Percentiles rank a stretch among this genome's conserved stretches.
Evolutionary conservation across 2,888 invertebrate genomes (phyloP).

Genomic region (Epinotia bilunana): DNA sequence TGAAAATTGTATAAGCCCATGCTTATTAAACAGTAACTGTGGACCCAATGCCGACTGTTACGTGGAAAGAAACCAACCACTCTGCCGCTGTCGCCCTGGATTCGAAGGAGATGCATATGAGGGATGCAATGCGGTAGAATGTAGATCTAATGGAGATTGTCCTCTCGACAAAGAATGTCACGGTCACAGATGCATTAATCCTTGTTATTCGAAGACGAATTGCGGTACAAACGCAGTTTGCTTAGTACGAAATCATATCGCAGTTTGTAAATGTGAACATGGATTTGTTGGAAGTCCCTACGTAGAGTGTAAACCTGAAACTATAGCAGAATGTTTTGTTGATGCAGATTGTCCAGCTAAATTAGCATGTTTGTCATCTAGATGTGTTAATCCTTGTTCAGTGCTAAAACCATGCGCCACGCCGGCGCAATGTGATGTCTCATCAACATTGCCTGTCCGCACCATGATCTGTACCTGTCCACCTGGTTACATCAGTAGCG

Average conservation of each 20-base stretch:
- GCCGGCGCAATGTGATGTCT: constrained; percentile 92
- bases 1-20: constrained; percentile 94
- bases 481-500: constrained; percentile 93
- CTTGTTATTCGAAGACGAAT: constrained; percentile 90
- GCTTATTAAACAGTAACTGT: constrained; percentile 91
- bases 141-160: constrained; percentile 94
- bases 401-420: constrained; percentile 90
- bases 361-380: constrained; percentile 91
- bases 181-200: constrained; percentile 93
- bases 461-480: constrained; percentile 96
- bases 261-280: constrained; percentile 92
- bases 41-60: constrained; percentile 93
- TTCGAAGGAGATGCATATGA: constrained; percentile 91
- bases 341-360: constrained; percentile 93
- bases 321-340: constrained; percentile 89
- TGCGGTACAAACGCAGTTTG: constrained; percentile 93
- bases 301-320: constrained; percentile 90
- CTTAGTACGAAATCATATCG: constrained; percentile 91
- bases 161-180: constrained; percentile 93
- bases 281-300: constrained; percentile 92
- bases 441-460: constrained; percentile 91
- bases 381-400: constrained; percentile 93
- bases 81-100: constrained; percentile 92
- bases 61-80: constrained; percentile 88
- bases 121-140: constrained; percentile 91